These are phyloP conservation scores for Mythimna loreyi DNA, from an alignment of 2,888 invertebrate genomes.

Conservation along the genomic window DNA sequence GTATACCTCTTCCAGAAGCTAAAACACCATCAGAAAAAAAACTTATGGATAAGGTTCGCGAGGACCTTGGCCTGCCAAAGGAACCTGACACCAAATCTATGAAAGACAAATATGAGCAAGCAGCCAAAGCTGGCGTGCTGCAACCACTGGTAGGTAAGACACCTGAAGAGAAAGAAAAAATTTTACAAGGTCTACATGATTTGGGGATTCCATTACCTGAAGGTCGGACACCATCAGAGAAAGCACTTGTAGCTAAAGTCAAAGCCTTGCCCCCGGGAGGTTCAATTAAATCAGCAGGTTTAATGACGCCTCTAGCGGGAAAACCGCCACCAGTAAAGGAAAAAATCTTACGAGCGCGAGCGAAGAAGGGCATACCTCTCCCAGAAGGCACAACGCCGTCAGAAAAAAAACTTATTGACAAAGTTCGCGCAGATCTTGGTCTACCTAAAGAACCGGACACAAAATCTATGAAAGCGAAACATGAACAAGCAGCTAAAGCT, in stretches of 20 bases:
- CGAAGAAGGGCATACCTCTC: slow-evolving; percentile 43
- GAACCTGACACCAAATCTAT: slow-evolving; percentile 42
- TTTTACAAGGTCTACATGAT: slow-evolving; percentile 3
- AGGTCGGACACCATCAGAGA: slow-evolving; percentile 60
- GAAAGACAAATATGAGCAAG: slow-evolving; percentile 5
- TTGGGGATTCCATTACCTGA: slow-evolving; percentile 9
- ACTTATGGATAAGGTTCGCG: slow-evolving; percentile 29
- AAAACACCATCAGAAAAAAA: slow-evolving; percentile 64
- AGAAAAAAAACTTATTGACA: slow-evolving; percentile 61
- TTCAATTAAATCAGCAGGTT: no score
- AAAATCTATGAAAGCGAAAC: slow-evolving; percentile 28
- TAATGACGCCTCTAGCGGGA: not conserved
- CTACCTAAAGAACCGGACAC: slow-evolving; percentile 56
- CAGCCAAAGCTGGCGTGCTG: slow-evolving; percentile 5
- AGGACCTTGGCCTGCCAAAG: slow-evolving; percentile 54
- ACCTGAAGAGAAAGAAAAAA: slow-evolving; percentile 13
- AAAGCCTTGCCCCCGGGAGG: not conserved
- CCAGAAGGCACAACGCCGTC: slow-evolving; percentile 48
- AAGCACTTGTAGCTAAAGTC: not conserved
- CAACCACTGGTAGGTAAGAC: slow-evolving; percentile 11
- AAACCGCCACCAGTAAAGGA: slow-evolving; percentile 27
- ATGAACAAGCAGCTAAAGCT: no score
- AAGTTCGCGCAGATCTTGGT: slow-evolving; percentile 57
- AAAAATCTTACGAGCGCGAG: slow-evolving; percentile 22
- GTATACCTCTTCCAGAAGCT: slow-evolving; percentile 23